phyloP scores from a whole-genome alignment of 2,888 invertebrate species.

The Phorcus lineatus region DNA sequence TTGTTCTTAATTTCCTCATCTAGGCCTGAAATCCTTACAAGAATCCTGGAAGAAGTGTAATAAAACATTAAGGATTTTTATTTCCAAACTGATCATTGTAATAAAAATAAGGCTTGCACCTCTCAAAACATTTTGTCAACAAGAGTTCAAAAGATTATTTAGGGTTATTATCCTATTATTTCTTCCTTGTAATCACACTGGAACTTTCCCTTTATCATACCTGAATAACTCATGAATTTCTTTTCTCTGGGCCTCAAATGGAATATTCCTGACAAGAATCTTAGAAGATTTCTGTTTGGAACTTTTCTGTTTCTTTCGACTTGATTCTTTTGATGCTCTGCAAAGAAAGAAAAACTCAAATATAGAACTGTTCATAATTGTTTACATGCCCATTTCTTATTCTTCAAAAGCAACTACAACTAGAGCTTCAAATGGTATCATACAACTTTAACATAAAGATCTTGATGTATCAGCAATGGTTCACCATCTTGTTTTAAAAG shows the following conservation, averaged over 20 bases:
- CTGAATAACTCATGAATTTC: conserved; percentile 87
- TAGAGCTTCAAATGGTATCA: too few species aligned
- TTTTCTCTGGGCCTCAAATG: conserved; percentile 90
- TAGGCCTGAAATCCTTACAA: too few species aligned
- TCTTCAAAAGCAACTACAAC: too few species aligned
- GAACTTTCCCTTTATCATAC: conserved; percentile 76
- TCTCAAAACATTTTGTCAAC: too few species aligned
- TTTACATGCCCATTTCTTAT: too few species aligned
- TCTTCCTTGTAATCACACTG: too few species aligned
- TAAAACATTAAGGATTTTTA: neutral
- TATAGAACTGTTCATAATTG: neutral
- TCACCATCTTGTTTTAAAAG: too few species aligned
- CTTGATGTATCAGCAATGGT: too few species aligned
- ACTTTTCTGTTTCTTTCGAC: conserved; percentile 55
- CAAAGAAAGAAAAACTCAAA: neutral
- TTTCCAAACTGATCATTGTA: neutral
- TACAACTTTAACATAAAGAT: too few species aligned
- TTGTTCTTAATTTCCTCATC: too few species aligned
- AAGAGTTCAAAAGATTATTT: neutral
- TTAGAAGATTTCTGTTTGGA: conserved; percentile 81
- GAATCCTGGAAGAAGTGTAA: too few species aligned
- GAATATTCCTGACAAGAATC: conserved; percentile 94
- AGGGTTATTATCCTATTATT: too few species aligned
- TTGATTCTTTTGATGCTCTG: conserved; percentile 24
- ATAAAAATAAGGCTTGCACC: neutral